A percentile compares a stretch with the other conserved stretches of the same genome.
These are phyloP conservation scores for Sisyra nigra DNA, from an alignment of 2,888 invertebrate species.

Conservation along the genomic window DNA sequence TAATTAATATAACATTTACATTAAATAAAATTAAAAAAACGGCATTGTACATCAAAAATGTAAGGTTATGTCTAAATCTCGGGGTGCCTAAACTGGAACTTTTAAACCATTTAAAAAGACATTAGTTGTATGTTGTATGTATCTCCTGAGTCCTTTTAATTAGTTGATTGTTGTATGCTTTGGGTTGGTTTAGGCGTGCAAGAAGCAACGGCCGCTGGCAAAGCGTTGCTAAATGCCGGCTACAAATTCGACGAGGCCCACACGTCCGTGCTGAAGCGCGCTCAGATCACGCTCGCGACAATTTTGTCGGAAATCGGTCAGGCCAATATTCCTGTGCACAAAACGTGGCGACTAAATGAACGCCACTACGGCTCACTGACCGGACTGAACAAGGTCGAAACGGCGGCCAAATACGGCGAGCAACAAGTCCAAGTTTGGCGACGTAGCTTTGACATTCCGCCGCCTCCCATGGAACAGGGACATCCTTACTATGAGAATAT, in stretches of 20 bases:
- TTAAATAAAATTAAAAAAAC: too few relatives aligned
- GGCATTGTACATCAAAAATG: too few relatives aligned
- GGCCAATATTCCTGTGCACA: conserved; percentile 32
- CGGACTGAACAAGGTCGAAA: conserved; percentile 48
- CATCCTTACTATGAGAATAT: conserved; percentile 66
- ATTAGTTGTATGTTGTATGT: too few relatives aligned
- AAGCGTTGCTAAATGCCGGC: conserved; percentile 39
- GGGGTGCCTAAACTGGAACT: too few relatives aligned
- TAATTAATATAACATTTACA: too few relatives aligned
- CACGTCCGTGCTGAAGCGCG: conserved; percentile 45
- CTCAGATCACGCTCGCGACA: conserved; percentile 37
- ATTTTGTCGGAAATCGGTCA: conserved; percentile 42
- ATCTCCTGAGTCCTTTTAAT: background rate
- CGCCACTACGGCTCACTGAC: conserved; percentile 50
- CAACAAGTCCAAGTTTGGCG: conserved; percentile 65
- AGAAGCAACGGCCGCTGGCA: conserved; percentile 41
- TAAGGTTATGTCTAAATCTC: too few relatives aligned
- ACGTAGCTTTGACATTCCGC: conserved; percentile 70
- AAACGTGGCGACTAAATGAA: conserved; percentile 48
- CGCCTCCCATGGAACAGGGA: conserved; percentile 66
- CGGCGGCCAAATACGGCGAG: conserved; percentile 48
- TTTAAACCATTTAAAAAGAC: too few relatives aligned
- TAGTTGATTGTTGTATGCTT: background rate
- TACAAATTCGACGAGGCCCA: conserved; percentile 42
- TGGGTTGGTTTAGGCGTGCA: conserved; percentile 27